phyloP scores from a whole-genome alignment of 2,797 vertebrate species.

The Ispidina picta region DNA sequence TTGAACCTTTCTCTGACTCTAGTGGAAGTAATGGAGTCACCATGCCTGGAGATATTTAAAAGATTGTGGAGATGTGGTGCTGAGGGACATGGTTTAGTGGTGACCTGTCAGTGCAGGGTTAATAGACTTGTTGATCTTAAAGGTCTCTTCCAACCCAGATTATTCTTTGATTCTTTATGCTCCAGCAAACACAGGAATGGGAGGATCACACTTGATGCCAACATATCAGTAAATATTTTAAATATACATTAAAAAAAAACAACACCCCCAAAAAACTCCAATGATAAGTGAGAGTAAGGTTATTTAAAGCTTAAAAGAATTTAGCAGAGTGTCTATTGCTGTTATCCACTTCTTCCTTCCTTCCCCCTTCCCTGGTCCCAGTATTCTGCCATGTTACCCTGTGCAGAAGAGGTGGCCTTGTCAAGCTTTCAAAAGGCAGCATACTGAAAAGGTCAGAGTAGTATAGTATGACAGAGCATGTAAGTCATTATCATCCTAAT shows the following conservation, averaged over 20 bases:
- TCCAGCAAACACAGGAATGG: background rate
- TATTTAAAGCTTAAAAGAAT: conserved; percentile 16
- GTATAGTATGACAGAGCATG: conserved; percentile 73
- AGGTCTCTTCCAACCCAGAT: background rate
- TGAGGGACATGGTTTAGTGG: background rate
- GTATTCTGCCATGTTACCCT: conserved; percentile 33
- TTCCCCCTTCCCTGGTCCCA: background rate
- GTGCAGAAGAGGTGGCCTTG: conserved; percentile 57
- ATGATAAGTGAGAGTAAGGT: background rate
- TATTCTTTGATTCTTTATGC: background rate
- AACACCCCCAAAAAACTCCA: background rate
- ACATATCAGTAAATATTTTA: background rate
- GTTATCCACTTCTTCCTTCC: background rate
- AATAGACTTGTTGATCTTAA: background rate
- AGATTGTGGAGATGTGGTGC: background rate
- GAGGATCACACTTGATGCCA: fast-evolving
- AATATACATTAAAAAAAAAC: background rate
- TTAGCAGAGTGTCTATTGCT: background rate
- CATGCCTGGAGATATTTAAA: background rate
- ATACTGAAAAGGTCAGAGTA: conserved; percentile 79
- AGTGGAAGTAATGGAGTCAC: background rate
- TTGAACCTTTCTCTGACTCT: background rate
- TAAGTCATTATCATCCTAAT: conserved; percentile 77
- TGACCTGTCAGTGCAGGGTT: background rate
- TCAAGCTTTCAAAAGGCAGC: conserved; percentile 66